Conservation (phyloP, 2,113 vertebrate genomes). For the Lipophrys pholis region DNA sequence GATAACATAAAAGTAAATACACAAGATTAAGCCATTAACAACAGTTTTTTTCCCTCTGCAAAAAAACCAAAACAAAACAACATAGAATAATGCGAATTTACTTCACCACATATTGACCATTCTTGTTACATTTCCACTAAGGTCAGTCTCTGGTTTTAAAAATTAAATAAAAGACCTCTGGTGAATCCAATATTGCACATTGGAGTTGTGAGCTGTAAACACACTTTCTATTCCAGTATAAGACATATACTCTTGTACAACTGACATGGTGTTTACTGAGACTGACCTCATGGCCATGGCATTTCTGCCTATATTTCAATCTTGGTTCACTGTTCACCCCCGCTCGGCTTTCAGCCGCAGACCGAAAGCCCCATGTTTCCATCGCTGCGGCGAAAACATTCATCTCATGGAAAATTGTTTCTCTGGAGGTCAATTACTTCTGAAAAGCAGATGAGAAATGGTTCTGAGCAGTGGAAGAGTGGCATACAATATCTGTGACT, state of each 20-base stretch:
- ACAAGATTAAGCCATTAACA: neutral
- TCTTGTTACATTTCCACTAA: neutral
- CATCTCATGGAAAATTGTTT: constrained; percentile 56
- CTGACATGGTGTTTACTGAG: neutral
- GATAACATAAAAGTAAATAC: neutral
- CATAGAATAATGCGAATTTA: too few species aligned
- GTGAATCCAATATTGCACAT: neutral
- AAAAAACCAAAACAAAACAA: too few species aligned
- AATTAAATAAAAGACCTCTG: neutral
- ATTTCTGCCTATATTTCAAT: neutral
- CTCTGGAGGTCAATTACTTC: constrained; percentile 58
- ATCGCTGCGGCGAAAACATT: constrained; percentile 44
- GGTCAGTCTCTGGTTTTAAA: neutral
- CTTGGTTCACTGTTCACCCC: neutral
- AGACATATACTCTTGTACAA: neutral
- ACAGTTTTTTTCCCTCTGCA: neutral
- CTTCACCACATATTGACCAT: neutral
- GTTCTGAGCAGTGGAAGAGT: constrained; percentile 19
- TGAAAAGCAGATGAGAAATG: constrained; percentile 55
- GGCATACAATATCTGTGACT: constrained; percentile 15
- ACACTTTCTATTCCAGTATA: neutral
- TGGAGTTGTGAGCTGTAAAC: neutral
- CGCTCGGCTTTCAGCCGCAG: constrained; percentile 9
- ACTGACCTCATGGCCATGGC: neutral
- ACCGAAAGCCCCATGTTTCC: constrained; percentile 47